A percentile compares a stretch with the other conserved stretches of the same genome.
These are phyloP conservation scores for Istiophorus platypterus DNA, from an alignment of 2,113 vertebrate genomes.

Conservation along the genomic window DNA sequence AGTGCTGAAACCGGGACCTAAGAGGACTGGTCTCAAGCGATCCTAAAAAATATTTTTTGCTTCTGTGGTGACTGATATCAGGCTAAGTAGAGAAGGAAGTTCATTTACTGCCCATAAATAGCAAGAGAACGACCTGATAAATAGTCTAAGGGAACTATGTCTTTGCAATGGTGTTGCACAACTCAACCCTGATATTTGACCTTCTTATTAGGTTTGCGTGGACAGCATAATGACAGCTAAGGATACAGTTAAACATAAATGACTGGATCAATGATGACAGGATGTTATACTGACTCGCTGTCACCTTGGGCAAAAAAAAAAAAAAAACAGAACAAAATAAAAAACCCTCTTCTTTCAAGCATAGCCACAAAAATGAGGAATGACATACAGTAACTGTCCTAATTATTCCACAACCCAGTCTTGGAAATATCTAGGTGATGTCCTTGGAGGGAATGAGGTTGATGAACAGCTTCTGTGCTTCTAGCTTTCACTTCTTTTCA, in stretches of 20 bases:
- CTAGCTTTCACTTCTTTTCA: neutral
- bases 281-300: neutral
- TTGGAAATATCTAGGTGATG: conserved; percentile 24
- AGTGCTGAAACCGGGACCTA: neutral
- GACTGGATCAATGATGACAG: neutral
- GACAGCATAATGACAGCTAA: neutral
- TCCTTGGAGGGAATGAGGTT: neutral
- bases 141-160: neutral
- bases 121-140: neutral
- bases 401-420: neutral
- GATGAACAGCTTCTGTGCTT: conserved; percentile 5
- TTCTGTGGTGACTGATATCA: neutral
- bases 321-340: no score
- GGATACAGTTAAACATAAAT: neutral
- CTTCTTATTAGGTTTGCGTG: neutral
- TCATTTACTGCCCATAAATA: neutral
- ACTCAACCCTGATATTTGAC: neutral
- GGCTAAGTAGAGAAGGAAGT: neutral
- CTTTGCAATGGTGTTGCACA: neutral
- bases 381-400: neutral
- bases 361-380: neutral
- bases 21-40: neutral
- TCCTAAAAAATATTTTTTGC: neutral
- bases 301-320: neutral
- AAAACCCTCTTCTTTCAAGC: neutral